Base-by-base conservation (phyloP, 2,113 vertebrate genomes). In the Rhea pennata region DNA sequence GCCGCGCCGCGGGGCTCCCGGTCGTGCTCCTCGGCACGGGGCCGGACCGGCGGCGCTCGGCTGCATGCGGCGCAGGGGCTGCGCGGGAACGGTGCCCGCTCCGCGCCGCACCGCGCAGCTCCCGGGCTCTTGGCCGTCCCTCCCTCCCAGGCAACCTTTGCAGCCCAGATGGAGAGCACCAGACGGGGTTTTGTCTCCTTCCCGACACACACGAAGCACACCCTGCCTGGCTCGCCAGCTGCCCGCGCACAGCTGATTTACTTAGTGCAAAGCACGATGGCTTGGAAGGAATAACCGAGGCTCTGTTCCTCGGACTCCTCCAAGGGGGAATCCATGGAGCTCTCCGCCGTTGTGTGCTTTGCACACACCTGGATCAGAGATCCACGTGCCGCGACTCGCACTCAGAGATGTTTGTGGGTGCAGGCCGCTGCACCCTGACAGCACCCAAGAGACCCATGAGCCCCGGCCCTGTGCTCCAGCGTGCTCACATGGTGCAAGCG, bases 161-260 rank as follows among this genome's bases (percentile, higher is more conserved):
- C 86, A 88, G 94, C 85, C 83, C 95, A 92, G 95, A 95, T 95
- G 96, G 91, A 91, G 91, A 62, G 54, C 8, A 0, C 94, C 91
- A 87, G 74, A 87, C 86, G 96, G 95, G 87, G 87, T 42, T 89
- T 61, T 33, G 90, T 70, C 83, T 65, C 70, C 87, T 91, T 74
- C 94, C 77, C 84, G 5, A 75, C 70, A 42, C 84, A 78, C 73
- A 2, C 24, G 2, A 0, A 76, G 36, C 36, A 2, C 76, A 0
- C 84, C 10, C 84, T 53, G 94, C 84, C 91, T 72, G 90, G 77
- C 84, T 89, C 17, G 61, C 79, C 2, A 80, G 94, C 90, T 58
- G 94, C 22, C 82, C 22, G 87, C 1, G 10, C 42, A 3, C 24
- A 58, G 65, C 61, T 46, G 75, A 3, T 21, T 21, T 24, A 7